Evolutionary conservation across 2,888 invertebrate genomes (phyloP), one percentile per base, ranked within the genome.

Genomic region (Hoplodrina blanda): DNA sequence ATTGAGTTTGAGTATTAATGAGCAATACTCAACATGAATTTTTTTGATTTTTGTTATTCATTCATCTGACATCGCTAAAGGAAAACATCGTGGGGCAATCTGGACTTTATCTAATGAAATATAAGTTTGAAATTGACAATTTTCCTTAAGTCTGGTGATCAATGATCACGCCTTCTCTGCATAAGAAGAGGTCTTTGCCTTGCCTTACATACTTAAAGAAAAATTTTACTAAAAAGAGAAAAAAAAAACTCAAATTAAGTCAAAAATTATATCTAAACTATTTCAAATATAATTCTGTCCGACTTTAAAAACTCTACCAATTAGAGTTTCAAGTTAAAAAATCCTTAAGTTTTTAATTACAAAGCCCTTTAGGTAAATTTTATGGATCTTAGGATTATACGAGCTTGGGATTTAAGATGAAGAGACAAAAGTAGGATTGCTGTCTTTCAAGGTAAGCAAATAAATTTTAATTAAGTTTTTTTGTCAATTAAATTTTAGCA

Each of bases 311-410:
- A 63, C 44, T 76, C 19, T 33, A 62, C 33, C 62, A 75, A 71
- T 75, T 67, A 70, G 11, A 56, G 6, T n/a, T 67, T 19, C 53
- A 30, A 71, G 41, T 67, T 54, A 44, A 53, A 72, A 59, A 60
- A 55, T n/a, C 50, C 37, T 56, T 19, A 55, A 67, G 66, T 61
- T 71, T 78, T 81, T 74, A 70, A 77, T 81, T 78, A 64, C 66
- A 50, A 54, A 69, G 63, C 49, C 66, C 49, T 74, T 69, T 75
- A 25, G 17, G 50, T 68, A 60, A n/a, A 44, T 71, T 80, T 80
- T 67, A 66, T 62, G 63, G 50, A 66, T 62, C 62, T 74, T 30
- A 63, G 55, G 63, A 78, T 78, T 74, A 74, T 44, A 65, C 50
- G 62, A 66, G 68, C 46, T 44, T 17, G 20, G 37, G 62, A 78